Percentiles rank a stretch among this genome's conserved stretches.
These are phyloP conservation scores for Smutsia temminckii DNA, from an alignment of 2,797 vertebrate genomes.

Conservation along the genomic window DNA sequence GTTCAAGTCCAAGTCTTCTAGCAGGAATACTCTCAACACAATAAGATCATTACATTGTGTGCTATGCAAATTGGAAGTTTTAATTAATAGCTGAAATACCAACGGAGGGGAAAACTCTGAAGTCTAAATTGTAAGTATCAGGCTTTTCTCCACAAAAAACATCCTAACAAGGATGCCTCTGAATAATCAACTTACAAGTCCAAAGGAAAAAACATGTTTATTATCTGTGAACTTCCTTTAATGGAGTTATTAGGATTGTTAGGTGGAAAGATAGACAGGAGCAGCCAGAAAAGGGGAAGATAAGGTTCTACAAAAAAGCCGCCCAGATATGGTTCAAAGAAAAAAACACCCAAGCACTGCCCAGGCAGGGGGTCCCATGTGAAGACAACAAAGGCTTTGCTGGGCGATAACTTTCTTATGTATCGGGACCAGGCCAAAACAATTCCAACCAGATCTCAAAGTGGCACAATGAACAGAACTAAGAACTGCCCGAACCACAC, in stretches of 20 bases:
- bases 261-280: too few species aligned
- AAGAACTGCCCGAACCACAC: too few species aligned
- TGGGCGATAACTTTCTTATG: too few species aligned
- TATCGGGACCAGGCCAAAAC: too few species aligned
- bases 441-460: too few species aligned
- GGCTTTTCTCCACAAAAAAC: not conserved
- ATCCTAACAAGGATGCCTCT: slow-evolving; percentile 58
- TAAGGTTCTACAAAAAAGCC: too few species aligned
- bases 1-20: slow-evolving; percentile 80
- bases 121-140: slow-evolving; percentile 69
- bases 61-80: slow-evolving; percentile 77
- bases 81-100: slow-evolving; percentile 81
- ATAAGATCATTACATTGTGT: slow-evolving; percentile 77
- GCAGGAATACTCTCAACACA: slow-evolving; percentile 80
- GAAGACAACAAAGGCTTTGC: too few species aligned
- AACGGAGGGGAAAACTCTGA: slow-evolving; percentile 61
- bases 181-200: not conserved
- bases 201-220: not conserved
- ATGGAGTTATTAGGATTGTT: not conserved
- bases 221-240: slow-evolving; percentile 33
- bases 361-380: too few species aligned
- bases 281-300: too few species aligned
- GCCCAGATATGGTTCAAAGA: too few species aligned
- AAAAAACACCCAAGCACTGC: too few species aligned
- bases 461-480: too few species aligned